These are phyloP conservation scores for Chrysolina oricalcia DNA, from an alignment of 2,888 invertebrate species.

Conservation along the genomic window DNA sequence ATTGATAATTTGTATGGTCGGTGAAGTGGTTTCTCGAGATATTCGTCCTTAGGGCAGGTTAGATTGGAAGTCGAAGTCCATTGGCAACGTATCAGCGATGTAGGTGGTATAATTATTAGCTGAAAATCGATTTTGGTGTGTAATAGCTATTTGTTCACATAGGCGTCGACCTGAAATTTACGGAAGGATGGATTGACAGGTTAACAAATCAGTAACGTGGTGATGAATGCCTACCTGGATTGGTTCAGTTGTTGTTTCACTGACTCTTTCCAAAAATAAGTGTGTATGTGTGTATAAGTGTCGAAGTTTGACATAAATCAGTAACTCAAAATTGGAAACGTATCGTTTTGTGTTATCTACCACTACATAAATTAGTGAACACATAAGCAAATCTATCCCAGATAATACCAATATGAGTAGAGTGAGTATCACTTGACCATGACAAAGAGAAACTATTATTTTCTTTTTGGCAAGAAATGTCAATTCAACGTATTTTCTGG, in stretches of 20 bases:
- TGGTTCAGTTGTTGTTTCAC: not conserved
- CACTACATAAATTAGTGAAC: too few species aligned
- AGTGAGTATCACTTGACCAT: too few species aligned
- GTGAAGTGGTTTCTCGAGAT: conserved; percentile 28
- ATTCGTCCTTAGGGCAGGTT: conserved; percentile 37
- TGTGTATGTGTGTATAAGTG: too few species aligned
- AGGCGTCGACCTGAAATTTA: conserved; percentile 34
- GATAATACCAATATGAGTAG: too few species aligned
- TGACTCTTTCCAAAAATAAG: not conserved
- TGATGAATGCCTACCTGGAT: not conserved
- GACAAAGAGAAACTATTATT: too few species aligned
- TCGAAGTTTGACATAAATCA: too few species aligned
- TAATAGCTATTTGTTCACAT: conserved; percentile 54
- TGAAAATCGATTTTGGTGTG: conserved; percentile 54
- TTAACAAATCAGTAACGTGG: not conserved
- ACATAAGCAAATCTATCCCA: too few species aligned
- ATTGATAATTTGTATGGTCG: conserved; percentile 53
- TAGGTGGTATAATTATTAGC: conserved; percentile 54
- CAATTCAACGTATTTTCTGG: too few species aligned
- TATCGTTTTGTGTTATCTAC: too few species aligned
- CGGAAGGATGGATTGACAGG: conserved; percentile 14
- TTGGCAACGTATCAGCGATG: conserved; percentile 38
- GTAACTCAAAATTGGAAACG: too few species aligned
- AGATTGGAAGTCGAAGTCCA: conserved; percentile 36
- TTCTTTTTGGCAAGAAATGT: too few species aligned